Evolutionary conservation across 2,113 vertebrate species (phyloP), one percentile per base, ranked within the genome.

Genomic region (Mastomys coucha): DNA sequence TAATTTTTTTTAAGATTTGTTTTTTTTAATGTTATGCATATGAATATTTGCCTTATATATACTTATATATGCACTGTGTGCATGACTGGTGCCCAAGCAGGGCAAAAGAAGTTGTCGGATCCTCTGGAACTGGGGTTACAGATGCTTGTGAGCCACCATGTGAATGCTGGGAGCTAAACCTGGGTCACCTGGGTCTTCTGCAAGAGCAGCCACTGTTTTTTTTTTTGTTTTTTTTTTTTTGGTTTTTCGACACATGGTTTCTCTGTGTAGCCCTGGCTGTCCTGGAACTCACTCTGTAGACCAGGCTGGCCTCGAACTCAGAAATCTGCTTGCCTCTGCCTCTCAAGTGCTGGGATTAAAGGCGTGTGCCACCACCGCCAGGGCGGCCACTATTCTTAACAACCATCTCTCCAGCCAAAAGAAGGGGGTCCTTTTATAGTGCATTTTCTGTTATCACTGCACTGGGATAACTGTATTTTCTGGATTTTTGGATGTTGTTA

Each of bases 401-500:
- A 81, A 31, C 31, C 31, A 36, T 11, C 31, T 58, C 19, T 42
- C 58, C 10, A 63, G 81, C 81, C 22, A 4, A 1, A 24, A 63
- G 58, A 85, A 63, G 58, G 58, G 36, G 26, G 6, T 31, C 17
- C 19, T 45, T 45, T 45, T 85, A 65, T 63, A 45, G 39, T 85
- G n/a, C 26, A 45, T 65, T 85, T 85, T 85, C 26, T 85, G 24
- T 65, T 45, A 65, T 31, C 58, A 31, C 31, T 45, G 60, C 39
- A 31, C 31, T 45, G 60, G 39, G 14, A 58, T 31, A 45, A 65
- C 76, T 84, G 42, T 63, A 73, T 39, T 91, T 84, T 45, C 13
- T 97, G 91, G 84, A 94, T 92, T 93, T 93, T 89, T 93, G 19
- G 70, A 36, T 77, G 39, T 76, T 94, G 1, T 93, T 94, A 89